Base-by-base conservation (phyloP, 2,888 invertebrate species). In the Oscheius myriophilus region DNA sequence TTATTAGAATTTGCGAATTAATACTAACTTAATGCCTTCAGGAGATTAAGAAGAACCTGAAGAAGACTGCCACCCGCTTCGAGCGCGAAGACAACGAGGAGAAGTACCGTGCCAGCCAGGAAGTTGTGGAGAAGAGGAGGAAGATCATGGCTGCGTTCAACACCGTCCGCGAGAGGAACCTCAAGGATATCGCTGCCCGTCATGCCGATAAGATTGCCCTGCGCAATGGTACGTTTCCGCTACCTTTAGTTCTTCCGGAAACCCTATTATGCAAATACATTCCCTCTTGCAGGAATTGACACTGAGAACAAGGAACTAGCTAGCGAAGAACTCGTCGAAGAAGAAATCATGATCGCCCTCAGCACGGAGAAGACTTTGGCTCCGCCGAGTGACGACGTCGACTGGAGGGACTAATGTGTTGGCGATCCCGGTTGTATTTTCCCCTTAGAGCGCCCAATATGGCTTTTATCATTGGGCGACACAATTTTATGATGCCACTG, bases 1-100 rank as follows among this genome's bases (percentile, higher is more conserved):
- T 45, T 45, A 12, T 25, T 25, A 54, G 26, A 21, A 45, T 55
- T 2, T 70, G 9, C 0, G 9, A 16, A 25, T 9, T 1, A 1
- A 14, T 16, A 41, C 23, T 51, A 33, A 18, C 58, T 1, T 54
- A 12, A 18, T 49, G 2, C 14, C 43, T 69, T 84, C 92, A 95
- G 89, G 95, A 97, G 46, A 93, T 96, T 76, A 95, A 93, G 89
- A 97, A 96, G 90, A 96, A 93, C 88, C 90, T 99, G 87, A 98
- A 97, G 90, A 95, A 95, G 87, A 96, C 94, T 90, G 94, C 94
- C 86, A 92, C 93, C 33, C 92, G 93, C 88, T 98, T 98, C 87
- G 96, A 97, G 88, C 92, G 92, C 86, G 95, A 97, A 89, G 98
- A 99, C 67, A 79, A 80, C 46, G 79, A 80, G 42, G 84, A 86